Conservation (phyloP, 2,888 invertebrate genomes). For the Ariolimax columbianus region DNA sequence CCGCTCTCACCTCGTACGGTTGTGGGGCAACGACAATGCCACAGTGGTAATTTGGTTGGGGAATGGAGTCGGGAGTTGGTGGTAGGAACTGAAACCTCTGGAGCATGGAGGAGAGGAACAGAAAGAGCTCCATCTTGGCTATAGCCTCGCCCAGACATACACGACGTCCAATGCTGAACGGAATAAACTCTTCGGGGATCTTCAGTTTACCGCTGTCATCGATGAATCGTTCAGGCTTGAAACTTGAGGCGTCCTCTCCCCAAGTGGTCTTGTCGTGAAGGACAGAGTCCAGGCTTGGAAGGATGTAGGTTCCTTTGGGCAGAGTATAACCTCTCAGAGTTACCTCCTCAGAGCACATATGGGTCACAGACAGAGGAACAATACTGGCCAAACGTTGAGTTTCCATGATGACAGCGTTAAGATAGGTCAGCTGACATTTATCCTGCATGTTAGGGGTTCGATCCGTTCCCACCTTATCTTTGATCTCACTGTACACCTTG, state of each 20-base stretch:
- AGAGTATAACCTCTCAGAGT: constrained; percentile 62
- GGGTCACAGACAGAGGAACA: constrained; percentile 58
- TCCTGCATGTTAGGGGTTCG: constrained; percentile 58
- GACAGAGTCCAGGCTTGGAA: constrained; percentile 59
- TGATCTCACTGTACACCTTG: constrained; percentile 46
- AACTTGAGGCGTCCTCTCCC: constrained; percentile 23
- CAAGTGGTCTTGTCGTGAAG: constrained; percentile 55
- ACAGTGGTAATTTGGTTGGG: not conserved
- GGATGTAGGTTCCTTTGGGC: constrained; percentile 60
- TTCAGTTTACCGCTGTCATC: constrained; percentile 45
- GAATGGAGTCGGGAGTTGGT: not conserved
- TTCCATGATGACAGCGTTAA: constrained; percentile 70
- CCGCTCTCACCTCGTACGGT: not conserved
- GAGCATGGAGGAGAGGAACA: constrained; percentile 33
- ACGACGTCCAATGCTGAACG: constrained; percentile 22
- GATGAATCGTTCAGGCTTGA: constrained; percentile 59
- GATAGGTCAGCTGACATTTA: constrained; percentile 56
- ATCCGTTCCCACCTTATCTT: constrained; percentile 72
- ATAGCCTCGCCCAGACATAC: constrained; percentile 37
- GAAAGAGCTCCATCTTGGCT: constrained; percentile 38
- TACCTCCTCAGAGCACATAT: constrained; percentile 59
- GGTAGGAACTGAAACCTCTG: constrained; percentile 35
- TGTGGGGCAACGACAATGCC: constrained; percentile 16
- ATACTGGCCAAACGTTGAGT: constrained; percentile 62
- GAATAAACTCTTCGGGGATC: constrained; percentile 27